These are phyloP conservation scores for Anneissia japonica DNA, from an alignment of 35 echinoderm and acorn worm species.

Conservation along the genomic window DNA sequence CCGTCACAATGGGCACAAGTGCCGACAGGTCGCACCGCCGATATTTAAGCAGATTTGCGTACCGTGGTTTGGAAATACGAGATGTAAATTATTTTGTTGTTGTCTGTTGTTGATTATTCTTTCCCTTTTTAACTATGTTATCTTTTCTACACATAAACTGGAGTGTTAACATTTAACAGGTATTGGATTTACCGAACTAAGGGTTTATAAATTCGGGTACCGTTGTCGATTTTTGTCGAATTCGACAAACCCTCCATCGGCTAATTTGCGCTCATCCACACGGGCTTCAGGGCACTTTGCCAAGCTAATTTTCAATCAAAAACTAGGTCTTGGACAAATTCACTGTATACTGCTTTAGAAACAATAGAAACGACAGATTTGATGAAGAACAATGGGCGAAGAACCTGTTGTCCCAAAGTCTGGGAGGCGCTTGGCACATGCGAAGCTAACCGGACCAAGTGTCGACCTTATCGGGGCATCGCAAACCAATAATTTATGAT, in stretches of 20 bases:
- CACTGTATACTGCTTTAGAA: not conserved
- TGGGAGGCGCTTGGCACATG: not conserved
- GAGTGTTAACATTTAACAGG: not conserved
- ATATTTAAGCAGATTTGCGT: not conserved
- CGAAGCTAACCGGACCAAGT: not conserved
- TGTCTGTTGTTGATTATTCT: not conserved
- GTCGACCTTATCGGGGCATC: not conserved
- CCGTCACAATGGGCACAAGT: not conserved
- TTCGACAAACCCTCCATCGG: not conserved
- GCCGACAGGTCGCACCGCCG: not conserved
- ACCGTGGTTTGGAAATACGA: not conserved
- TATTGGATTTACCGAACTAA: not conserved
- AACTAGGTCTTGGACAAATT: not conserved
- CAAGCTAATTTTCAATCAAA: not conserved
- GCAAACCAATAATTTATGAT: conserved; percentile 19
- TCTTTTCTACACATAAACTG: not conserved
- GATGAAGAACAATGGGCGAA: not conserved
- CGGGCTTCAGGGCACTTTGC: not conserved
- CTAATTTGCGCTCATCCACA: not conserved
- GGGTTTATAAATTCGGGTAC: not conserved
- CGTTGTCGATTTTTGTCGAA: not conserved
- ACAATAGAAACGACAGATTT: not conserved
- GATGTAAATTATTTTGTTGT: not conserved
- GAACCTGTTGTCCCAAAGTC: not conserved
- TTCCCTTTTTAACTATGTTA: not conserved